Conservation (phyloP, 2,797 vertebrate genomes). For the Esox lucius region DNA sequence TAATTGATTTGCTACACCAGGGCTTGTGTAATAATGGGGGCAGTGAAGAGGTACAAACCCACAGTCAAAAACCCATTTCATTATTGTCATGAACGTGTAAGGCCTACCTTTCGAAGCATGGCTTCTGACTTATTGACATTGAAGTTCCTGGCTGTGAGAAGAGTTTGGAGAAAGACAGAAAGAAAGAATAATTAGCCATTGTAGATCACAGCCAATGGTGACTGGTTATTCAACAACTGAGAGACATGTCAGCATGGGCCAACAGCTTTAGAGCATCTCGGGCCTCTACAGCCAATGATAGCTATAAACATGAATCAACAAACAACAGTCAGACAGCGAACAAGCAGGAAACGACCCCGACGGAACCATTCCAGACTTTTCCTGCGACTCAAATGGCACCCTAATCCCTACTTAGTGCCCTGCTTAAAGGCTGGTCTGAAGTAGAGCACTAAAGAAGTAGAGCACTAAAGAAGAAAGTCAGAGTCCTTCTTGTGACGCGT, state of each 20-base stretch:
- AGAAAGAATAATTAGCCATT: background rate
- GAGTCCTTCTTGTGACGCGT: too few species aligned
- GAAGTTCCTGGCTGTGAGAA: slow-evolving; percentile 85
- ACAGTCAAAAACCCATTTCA: background rate
- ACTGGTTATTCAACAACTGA: background rate
- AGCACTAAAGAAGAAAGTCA: too few species aligned
- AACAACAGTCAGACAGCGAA: background rate
- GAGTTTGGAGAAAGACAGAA: slow-evolving; percentile 11
- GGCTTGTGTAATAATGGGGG: background rate
- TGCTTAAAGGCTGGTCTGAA: too few species aligned
- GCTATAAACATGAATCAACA: background rate
- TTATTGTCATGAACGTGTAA: background rate
- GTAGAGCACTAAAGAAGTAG: too few species aligned
- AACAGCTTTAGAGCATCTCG: background rate
- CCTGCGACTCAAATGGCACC: background rate
- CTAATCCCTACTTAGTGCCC: background rate
- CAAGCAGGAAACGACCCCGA: background rate
- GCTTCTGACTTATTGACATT: slow-evolving; percentile 89
- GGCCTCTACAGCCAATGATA: background rate
- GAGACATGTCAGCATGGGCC: background rate
- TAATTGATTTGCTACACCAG: background rate
- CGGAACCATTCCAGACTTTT: background rate
- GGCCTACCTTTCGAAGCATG: slow-evolving; percentile 92
- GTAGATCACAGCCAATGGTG: slow-evolving; percentile 3
- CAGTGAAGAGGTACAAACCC: background rate